phyloP scores from a whole-genome alignment of 1,140 invertebrate species.

The Octopus sinensis region DNA sequence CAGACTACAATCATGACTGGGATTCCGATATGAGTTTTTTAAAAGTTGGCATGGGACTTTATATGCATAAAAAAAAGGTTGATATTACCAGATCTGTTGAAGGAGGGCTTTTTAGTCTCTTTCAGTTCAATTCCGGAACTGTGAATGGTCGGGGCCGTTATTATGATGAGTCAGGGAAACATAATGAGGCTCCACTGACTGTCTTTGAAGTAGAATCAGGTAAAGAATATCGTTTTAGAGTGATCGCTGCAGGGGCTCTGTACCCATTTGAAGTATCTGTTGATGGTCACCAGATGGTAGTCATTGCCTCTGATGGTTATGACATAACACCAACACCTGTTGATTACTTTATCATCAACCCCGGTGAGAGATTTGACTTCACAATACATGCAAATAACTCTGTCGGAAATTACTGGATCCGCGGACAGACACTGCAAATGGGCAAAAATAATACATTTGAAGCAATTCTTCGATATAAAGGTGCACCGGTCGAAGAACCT shows the following conservation, averaged over 20 bases:
- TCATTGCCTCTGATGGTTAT: constrained; percentile 77
- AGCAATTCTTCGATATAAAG: constrained; percentile 20
- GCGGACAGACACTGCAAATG: constrained; percentile 47
- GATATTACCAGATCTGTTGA: neutral
- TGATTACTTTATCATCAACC: constrained; percentile 39
- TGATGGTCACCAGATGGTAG: constrained; percentile 59
- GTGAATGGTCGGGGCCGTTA: constrained; percentile 31
- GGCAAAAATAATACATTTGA: constrained; percentile 23
- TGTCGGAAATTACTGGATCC: constrained; percentile 76
- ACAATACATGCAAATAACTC: constrained; percentile 67
- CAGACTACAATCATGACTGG: constrained; percentile 40
- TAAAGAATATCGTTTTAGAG: constrained; percentile 42
- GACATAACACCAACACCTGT: constrained; percentile 70
- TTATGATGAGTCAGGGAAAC: constrained; percentile 63
- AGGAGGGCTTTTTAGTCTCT: constrained; percentile 22
- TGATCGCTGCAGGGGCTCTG: constrained; percentile 38
- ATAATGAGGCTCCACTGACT: constrained; percentile 32
- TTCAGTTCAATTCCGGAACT: constrained; percentile 25
- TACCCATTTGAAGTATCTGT: constrained; percentile 65
- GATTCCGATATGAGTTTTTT: constrained; percentile 32
- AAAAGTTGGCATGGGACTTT: constrained; percentile 53
- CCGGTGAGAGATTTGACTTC: constrained; percentile 82
- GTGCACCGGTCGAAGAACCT: neutral
- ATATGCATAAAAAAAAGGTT: constrained; percentile 30
- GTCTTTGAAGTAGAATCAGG: constrained; percentile 36